phyloP scores from a whole-genome alignment of 2,888 invertebrate genomes.

The Labia minor region DNA sequence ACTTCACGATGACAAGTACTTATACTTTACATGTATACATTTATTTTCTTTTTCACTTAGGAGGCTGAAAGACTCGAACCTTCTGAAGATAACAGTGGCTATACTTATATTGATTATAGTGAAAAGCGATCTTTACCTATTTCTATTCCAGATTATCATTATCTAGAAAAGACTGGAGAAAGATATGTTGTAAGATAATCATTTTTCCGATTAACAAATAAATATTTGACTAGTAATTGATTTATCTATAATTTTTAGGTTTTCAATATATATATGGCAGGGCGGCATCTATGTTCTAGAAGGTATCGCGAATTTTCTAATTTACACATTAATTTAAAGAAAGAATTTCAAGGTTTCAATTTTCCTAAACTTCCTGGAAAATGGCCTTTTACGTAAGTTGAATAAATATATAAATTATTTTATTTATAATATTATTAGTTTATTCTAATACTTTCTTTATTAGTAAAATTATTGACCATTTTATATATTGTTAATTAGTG shows the following conservation, averaged over 20 bases:
- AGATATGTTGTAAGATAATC: slow-evolving; percentile 63
- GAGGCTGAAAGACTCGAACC: slow-evolving; percentile 77
- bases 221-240: neutral
- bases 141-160: slow-evolving; percentile 87
- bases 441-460: neutral
- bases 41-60: too few species aligned
- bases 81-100: slow-evolving; percentile 68
- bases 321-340: slow-evolving; percentile 75
- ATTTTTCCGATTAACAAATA: slow-evolving; percentile 30
- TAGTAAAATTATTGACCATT: too few species aligned
- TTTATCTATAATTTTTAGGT: slow-evolving; percentile 35
- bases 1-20: too few species aligned
- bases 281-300: slow-evolving; percentile 89
- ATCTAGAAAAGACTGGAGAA: slow-evolving; percentile 75
- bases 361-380: slow-evolving; percentile 97
- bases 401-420: too few species aligned
- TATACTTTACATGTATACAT: too few species aligned
- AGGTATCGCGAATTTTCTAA: slow-evolving; percentile 92
- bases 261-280: slow-evolving; percentile 99
- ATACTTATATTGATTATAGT: slow-evolving; percentile 77
- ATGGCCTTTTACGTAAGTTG: slow-evolving; percentile 81
- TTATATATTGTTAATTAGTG: too few species aligned
- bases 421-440: neutral
- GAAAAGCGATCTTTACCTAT: slow-evolving; percentile 76
- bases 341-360: slow-evolving; percentile 89